Percentiles rank a stretch among this genome's conserved stretches.
phyloP scores from a whole-genome alignment of 2,888 invertebrate species.

The Campoplex capitator region DNA sequence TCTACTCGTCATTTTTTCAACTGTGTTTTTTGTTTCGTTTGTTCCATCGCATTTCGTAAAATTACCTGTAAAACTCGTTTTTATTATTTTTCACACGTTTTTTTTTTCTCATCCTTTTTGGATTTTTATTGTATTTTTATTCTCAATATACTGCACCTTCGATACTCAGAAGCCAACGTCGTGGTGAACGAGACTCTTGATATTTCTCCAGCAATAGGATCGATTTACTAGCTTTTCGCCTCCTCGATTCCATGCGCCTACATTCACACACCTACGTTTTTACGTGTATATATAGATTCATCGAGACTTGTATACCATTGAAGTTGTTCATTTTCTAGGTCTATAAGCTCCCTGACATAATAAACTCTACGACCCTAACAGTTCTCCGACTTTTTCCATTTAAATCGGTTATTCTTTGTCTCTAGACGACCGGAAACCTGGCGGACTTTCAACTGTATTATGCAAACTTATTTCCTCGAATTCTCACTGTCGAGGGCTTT shows the following conservation, averaged over 20 bases:
- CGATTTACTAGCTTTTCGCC: slow-evolving; percentile 48
- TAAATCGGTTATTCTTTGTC: slow-evolving; percentile 28
- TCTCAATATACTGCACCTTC: not conserved
- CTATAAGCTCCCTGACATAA: slow-evolving; percentile 33
- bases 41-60: not conserved
- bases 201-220: slow-evolving; percentile 46
- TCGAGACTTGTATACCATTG: not conserved
- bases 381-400: slow-evolving; percentile 11
- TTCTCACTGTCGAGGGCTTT: slow-evolving; percentile 60
- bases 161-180: not conserved
- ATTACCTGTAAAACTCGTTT: not conserved
- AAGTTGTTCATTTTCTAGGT: slow-evolving; percentile 9
- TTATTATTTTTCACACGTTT: not conserved
- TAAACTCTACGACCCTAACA: slow-evolving; percentile 24
- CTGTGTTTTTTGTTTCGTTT: not conserved
- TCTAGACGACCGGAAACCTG: slow-evolving; percentile 49
- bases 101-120: too few relatives aligned
- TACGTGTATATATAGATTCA: not conserved
- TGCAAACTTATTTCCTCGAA: slow-evolving; percentile 56
- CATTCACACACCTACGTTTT: slow-evolving; percentile 16
- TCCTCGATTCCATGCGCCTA: not conserved
- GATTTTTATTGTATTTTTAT: not conserved
- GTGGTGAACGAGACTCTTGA: slow-evolving; percentile 54
- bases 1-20: too few relatives aligned
- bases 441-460: slow-evolving; percentile 37